These are phyloP conservation scores for Patella depressa DNA, from an alignment of 2,888 invertebrate species.

Conservation along the genomic window DNA sequence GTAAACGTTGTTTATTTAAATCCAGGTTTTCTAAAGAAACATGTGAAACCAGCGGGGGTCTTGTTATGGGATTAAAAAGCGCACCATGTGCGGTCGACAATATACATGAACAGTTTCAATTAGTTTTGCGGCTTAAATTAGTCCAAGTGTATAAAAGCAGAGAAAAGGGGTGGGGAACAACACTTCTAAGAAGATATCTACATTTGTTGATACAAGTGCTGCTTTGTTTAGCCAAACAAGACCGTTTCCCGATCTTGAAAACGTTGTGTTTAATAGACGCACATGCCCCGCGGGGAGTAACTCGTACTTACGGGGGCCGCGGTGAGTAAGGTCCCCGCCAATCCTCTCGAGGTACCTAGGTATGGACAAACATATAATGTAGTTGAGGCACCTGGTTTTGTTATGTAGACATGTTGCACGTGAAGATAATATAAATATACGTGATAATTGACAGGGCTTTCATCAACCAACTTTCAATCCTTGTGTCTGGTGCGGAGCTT, in stretches of 20 bases:
- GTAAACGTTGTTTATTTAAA: conserved; percentile 1
- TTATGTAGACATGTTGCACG: background rate
- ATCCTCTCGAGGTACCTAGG: no score
- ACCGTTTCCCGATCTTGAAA: conserved; percentile 6
- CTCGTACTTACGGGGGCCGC: background rate
- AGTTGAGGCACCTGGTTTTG: background rate
- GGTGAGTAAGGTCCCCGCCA: background rate
- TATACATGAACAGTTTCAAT: background rate
- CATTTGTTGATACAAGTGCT: background rate
- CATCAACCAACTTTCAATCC: background rate
- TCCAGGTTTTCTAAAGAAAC: background rate
- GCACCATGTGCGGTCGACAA: conserved; percentile 2
- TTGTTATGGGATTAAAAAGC: background rate
- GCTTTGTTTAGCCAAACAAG: background rate
- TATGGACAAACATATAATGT: background rate
- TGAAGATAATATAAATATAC: background rate
- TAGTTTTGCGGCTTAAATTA: background rate
- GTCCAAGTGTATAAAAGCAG: background rate
- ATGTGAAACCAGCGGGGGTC: background rate
- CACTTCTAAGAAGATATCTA: background rate
- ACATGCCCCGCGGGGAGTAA: background rate
- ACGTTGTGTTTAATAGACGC: background rate
- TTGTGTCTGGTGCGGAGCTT: background rate
- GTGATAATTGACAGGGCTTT: background rate
- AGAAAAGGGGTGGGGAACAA: background rate